Evolutionary conservation across 2,888 invertebrate species (phyloP).

Genomic region (Branchipolynoe longqiensis): DNA sequence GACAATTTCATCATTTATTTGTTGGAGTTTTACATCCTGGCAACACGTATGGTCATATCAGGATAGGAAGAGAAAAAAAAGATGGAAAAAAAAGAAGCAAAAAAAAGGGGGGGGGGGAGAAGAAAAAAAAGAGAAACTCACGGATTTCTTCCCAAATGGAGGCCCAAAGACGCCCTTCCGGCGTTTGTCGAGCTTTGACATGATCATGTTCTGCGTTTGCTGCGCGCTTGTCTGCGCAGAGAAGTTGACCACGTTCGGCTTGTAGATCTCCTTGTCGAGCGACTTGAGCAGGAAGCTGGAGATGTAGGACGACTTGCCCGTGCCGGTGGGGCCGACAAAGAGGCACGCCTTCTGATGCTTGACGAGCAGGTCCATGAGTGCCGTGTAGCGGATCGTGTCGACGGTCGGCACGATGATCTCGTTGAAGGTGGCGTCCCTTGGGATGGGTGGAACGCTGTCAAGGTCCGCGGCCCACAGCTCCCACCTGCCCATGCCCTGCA

Average conservation of each 20-base stretch:
- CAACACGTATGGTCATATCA: too few species aligned
- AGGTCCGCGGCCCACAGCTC: constrained; percentile 94
- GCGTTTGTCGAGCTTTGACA: constrained; percentile 95
- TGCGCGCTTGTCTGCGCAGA: constrained; percentile 96
- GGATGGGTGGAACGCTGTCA: constrained; percentile 82
- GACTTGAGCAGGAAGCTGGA: constrained; percentile 87
- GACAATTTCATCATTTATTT: too few species aligned
- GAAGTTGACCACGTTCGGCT: constrained; percentile 93
- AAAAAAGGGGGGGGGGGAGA: too few species aligned
- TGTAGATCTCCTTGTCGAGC: constrained; percentile 89
- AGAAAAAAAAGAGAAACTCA: constrained; percentile 71
- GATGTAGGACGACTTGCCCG: constrained; percentile 58
- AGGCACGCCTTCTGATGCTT: constrained; percentile 91
- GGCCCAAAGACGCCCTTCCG: constrained; percentile 96
- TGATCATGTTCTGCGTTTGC: constrained; percentile 96
- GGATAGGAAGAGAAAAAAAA: too few species aligned
- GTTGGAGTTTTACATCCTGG: too few species aligned
- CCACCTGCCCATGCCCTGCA: constrained; percentile 89
- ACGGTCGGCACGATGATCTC: constrained; percentile 96
- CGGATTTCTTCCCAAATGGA: constrained; percentile 90
- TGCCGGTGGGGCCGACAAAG: constrained; percentile 86
- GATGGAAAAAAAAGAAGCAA: too few species aligned
- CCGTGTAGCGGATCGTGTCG: constrained; percentile 92
- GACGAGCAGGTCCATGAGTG: constrained; percentile 90
- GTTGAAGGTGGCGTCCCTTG: constrained; percentile 92